Evolutionary conservation across 2,797 vertebrate genomes (phyloP).

Genomic region (Bradypodion ventrale): DNA sequence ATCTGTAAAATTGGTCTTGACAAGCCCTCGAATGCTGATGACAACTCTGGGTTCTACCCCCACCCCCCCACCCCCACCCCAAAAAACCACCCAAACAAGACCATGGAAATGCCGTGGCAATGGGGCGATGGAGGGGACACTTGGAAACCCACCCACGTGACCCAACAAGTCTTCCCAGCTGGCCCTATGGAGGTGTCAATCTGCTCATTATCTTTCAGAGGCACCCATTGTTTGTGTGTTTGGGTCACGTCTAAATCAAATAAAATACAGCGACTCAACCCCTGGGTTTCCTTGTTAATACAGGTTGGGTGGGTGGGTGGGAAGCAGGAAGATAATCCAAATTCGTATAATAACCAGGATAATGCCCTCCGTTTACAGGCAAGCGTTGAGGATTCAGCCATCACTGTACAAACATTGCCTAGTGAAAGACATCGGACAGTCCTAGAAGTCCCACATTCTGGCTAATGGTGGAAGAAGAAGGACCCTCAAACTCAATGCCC

Average conservation of each 20-base stretch:
- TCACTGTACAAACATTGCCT: conserved; percentile 66
- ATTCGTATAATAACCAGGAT: conserved; percentile 56
- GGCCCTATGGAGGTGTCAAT: fast-evolving
- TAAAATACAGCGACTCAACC: conserved; percentile 40
- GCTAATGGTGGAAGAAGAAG: conserved; percentile 61
- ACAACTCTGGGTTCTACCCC: no score
- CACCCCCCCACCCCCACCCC: no score
- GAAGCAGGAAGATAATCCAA: conserved; percentile 45
- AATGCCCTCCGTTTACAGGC: conserved; percentile 60
- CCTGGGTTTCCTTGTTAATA: no score
- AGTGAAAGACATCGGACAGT: conserved; percentile 62
- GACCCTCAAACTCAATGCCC: neutral
- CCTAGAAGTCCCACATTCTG: conserved; percentile 48
- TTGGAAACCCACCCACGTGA: neutral
- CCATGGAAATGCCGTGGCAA: no score
- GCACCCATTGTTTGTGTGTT: conserved; percentile 48
- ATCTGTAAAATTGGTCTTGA: no score
- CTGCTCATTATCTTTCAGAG: conserved; percentile 33
- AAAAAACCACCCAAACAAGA: no score
- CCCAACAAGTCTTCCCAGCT: neutral
- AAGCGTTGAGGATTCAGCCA: conserved; percentile 65
- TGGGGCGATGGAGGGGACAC: no score
- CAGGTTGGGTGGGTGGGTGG: no score
- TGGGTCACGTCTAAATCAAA: conserved; percentile 58
- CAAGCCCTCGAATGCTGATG: no score